Conservation (phyloP, 2,113 vertebrate species). For the Apodemus speciosus region DNA sequence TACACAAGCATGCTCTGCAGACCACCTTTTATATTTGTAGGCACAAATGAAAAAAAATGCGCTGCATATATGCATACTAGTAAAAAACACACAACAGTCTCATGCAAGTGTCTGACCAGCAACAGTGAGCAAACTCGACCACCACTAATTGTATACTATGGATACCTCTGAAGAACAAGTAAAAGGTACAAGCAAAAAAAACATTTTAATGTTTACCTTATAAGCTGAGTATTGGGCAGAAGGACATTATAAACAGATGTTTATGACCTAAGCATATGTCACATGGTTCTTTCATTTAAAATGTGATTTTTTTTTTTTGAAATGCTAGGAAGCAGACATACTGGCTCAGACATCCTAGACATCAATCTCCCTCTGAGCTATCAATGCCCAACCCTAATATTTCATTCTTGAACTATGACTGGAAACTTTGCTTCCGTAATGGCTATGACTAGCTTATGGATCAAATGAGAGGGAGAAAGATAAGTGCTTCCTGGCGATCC, state of each 20-base stretch:
- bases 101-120: background rate
- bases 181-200: background rate
- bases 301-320: background rate
- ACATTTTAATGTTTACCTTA: conserved; percentile 6
- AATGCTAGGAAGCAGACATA: background rate
- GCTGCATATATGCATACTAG: background rate
- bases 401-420: conserved; percentile 25
- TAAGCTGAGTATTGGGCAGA: background rate
- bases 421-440: background rate
- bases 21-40: too few relatives aligned
- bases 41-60: background rate
- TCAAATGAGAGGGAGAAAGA: background rate
- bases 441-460: background rate
- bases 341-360: background rate
- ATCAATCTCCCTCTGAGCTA: background rate
- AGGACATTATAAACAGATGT: background rate
- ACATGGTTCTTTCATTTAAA: background rate
- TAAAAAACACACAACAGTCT: background rate
- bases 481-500: background rate
- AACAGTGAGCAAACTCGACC: background rate
- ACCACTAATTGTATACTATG: background rate
- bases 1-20: background rate
- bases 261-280: background rate
- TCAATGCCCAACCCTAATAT: background rate
- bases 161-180: background rate